phyloP scores from a whole-genome alignment of 2,113 vertebrate genomes.

The Festucalex cinctus region DNA sequence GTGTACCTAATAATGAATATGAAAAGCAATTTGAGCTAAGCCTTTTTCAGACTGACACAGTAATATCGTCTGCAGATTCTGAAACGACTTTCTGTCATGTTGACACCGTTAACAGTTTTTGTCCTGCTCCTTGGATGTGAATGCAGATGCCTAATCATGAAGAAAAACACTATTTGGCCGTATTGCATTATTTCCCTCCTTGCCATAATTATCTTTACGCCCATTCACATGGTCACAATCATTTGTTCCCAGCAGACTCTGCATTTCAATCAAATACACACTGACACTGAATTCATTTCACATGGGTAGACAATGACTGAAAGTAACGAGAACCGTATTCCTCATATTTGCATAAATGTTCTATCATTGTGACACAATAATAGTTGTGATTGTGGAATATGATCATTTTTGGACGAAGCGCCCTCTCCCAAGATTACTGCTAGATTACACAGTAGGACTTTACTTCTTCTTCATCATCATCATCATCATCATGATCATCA shows the following conservation, averaged over 20 bases:
- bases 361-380: conserved; percentile 11
- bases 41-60: conserved; percentile 54
- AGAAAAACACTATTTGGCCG: conserved; percentile 36
- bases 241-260: not conserved
- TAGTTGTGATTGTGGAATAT: conserved; percentile 6
- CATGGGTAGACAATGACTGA: not conserved
- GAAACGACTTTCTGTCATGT: conserved; percentile 61
- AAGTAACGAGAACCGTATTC: conserved; percentile 2
- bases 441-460: not conserved
- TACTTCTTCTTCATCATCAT: too few relatives aligned
- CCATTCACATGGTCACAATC: not conserved
- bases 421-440: not conserved
- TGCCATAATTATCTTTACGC: conserved; percentile 31
- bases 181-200: conserved; percentile 26
- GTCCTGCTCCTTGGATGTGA: conserved; percentile 36
- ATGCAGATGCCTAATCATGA: conserved; percentile 37
- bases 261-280: conserved; percentile 14
- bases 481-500: too few relatives aligned
- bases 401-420: conserved; percentile 6
- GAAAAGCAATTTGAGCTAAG: conserved; percentile 59
- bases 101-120: conserved; percentile 58
- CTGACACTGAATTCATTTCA: conserved; percentile 1
- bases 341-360: conserved; percentile 23
- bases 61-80: conserved; percentile 58
- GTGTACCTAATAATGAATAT: conserved; percentile 58